Conservation (phyloP, 2,888 invertebrate species). For the Cephus sareptanus region DNA sequence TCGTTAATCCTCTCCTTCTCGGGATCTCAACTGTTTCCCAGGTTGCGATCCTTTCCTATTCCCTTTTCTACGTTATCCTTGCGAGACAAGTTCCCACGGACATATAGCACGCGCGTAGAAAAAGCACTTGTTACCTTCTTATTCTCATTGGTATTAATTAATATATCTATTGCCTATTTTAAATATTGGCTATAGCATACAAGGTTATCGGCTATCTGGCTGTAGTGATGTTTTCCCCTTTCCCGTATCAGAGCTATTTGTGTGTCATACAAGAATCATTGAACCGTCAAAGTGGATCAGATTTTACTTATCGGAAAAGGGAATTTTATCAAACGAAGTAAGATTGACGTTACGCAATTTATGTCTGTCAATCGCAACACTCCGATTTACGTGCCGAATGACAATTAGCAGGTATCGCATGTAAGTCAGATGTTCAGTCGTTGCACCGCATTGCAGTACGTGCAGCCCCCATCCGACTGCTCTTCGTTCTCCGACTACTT, state of each 20-base stretch:
- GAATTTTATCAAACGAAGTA: neutral
- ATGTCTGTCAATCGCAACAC: neutral
- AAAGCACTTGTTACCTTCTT: neutral
- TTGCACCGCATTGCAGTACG: neutral
- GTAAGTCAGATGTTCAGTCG: neutral
- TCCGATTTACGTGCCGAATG: neutral
- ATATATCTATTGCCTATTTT: too few relatives aligned
- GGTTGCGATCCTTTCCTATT: neutral
- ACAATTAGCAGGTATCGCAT: neutral
- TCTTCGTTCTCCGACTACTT: neutral
- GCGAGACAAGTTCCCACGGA: neutral
- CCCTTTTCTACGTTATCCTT: neutral
- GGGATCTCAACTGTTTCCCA: neutral
- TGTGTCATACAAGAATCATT: neutral
- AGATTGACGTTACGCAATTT: neutral
- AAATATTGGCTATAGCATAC: neutral
- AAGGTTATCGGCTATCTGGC: too few relatives aligned
- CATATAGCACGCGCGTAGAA: neutral
- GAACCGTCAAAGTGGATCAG: neutral
- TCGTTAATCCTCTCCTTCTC: neutral
- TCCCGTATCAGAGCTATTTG: neutral
- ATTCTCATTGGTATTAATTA: too few relatives aligned
- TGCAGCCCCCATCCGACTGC: neutral
- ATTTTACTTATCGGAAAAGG: neutral
- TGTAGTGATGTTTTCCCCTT: neutral